phyloP scores from a whole-genome alignment of 1,140 invertebrate genomes.

The Drosophila quadrilineata region DNA sequence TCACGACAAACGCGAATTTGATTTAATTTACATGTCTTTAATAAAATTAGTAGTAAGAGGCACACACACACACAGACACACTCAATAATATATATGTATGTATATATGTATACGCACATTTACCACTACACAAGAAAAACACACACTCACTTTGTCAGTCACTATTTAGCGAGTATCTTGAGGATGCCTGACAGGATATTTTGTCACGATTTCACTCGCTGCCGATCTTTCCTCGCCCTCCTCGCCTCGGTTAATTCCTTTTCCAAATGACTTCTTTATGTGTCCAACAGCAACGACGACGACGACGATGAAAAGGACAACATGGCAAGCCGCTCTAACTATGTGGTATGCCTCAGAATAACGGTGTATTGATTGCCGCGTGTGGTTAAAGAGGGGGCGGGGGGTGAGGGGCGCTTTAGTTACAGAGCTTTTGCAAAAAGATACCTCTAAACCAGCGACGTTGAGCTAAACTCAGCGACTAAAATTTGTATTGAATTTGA shows the following conservation, averaged over 20 bases:
- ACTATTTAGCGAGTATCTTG: too few species aligned
- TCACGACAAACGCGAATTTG: constrained; percentile 56
- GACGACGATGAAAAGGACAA: too few species aligned
- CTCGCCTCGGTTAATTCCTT: too few species aligned
- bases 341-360: not conserved
- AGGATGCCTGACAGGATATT: too few species aligned
- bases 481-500: constrained; percentile 58
- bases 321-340: constrained; percentile 16
- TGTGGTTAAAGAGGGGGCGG: not conserved
- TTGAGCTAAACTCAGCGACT: constrained; percentile 75
- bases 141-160: constrained; percentile 39
- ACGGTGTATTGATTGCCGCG: not conserved
- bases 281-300: too few species aligned
- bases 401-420: too few species aligned
- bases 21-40: constrained; percentile 78
- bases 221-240: too few species aligned
- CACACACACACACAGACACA: constrained; percentile 17
- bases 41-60: constrained; percentile 64
- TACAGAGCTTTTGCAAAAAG: constrained; percentile 23
- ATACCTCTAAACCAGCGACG: constrained; percentile 60
- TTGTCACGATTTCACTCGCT: too few species aligned
- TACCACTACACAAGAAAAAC: not conserved
- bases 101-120: not conserved
- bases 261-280: too few species aligned
- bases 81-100: not conserved